These are phyloP conservation scores for Nephrotoma appendiculata DNA, from an alignment of 2,888 invertebrate genomes.

Conservation along the genomic window DNA sequence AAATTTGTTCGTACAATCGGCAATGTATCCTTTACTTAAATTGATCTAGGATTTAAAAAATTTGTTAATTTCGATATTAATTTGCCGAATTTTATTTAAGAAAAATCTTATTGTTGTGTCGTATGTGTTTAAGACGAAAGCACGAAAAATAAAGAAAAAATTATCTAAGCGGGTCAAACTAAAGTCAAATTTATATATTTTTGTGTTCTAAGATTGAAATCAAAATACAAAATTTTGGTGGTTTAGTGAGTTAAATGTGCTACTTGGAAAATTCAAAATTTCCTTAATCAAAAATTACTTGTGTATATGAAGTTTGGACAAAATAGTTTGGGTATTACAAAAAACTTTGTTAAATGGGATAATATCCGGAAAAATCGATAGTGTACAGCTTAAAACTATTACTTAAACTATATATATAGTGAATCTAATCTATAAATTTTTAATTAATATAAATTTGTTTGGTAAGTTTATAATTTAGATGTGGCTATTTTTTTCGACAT, in stretches of 20 bases:
- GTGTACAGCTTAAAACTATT: neutral
- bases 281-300: neutral
- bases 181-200: neutral
- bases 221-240: neutral
- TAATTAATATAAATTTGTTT: neutral
- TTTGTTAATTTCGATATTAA: neutral
- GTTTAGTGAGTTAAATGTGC: neutral
- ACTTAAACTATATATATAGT: neutral
- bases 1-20: neutral
- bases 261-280: neutral
- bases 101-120: neutral
- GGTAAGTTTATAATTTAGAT: neutral
- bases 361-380: neutral
- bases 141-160: neutral
- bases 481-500: neutral
- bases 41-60: neutral
- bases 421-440: neutral
- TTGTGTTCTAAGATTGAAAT: neutral
- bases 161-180: neutral
- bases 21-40: neutral
- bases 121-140: neutral
- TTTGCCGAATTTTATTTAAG: neutral
- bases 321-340: neutral
- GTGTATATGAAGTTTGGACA: neutral
- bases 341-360: neutral